Base-by-base conservation (phyloP, 2,888 invertebrate species). In the Lasioglossum pauxillum region DNA sequence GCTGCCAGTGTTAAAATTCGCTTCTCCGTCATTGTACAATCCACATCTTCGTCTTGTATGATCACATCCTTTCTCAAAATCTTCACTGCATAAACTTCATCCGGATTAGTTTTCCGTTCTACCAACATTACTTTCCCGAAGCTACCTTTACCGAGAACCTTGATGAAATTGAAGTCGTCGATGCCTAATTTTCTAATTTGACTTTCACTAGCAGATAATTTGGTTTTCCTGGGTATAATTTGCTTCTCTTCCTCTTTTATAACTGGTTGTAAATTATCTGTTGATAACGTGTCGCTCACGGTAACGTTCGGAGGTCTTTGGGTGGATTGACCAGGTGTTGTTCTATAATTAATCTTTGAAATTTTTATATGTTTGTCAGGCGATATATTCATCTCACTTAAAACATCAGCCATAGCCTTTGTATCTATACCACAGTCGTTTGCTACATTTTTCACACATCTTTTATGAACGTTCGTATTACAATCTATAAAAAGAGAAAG, bases 61-160 rank as follows among this genome's bases (percentile, higher is more conserved):
- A 99, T 99, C 67, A 98, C 98, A 96, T 99, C 99, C 96, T 99
- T 99, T 96, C 99, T 99, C 94, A 99, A 96, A 91, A 99, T 98
- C 95, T 98, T 98, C 85, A 98, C 97, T 19, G 98, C 98, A 95
- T 97, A 98, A 91, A 98, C 98, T 96, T 99, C 99, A 84, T 99
- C 99, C 2, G 95, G 92, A 31, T 98, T 97, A 90, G 98, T 98
- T 95, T 98, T 98, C 95, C 97, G 97, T 96, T 99, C 99, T 0
- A 99, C 99, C 86, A 99, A 96, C 99, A 99, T 99, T 78, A 99
- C 99, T 96, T 99, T 99, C 84, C 99, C 99, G 96, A 99, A 99
- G 94, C 99, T 99, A 78, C 99, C 99, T 96, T 99, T 99, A 88
- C 99, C 99, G 88, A 99, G 96, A 92, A 99, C 99, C 96, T 99